Conservation (phyloP, 2,113 vertebrate genomes). For the Silurus glanis region DNA sequence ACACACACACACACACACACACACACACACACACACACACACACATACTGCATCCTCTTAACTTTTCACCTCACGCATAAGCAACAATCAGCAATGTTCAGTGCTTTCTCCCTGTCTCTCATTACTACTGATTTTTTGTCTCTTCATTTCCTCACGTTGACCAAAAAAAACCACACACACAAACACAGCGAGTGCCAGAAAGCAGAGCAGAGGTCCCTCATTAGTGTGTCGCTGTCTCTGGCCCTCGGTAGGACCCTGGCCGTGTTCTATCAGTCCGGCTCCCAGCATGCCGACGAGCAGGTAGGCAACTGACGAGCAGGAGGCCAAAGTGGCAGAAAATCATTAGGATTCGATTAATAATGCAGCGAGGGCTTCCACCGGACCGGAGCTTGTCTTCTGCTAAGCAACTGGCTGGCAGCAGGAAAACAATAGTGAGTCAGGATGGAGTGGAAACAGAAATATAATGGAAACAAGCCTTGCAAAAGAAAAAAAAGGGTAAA, state of each 20-base stretch:
- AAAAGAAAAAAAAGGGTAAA: not conserved
- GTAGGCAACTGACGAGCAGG: conserved; percentile 55
- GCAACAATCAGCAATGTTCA: conserved; percentile 24
- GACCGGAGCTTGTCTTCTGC: conserved; percentile 40
- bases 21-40: conserved; percentile 10
- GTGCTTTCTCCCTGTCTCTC: not conserved
- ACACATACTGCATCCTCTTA: not conserved
- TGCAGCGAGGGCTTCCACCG: conserved; percentile 55
- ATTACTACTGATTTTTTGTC: conserved; percentile 30
- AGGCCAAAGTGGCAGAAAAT: conserved; percentile 60
- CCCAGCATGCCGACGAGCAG: conserved; percentile 47
- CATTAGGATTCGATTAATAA: conserved; percentile 63
- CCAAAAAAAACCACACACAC: not conserved
- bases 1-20: conserved; percentile 26
- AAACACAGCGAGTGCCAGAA: conserved; percentile 16
- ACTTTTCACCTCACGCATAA: conserved; percentile 38
- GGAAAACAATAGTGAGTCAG: not conserved
- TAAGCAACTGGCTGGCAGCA: conserved; percentile 22
- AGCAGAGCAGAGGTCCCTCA: conserved; percentile 36
- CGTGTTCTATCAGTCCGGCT: conserved; percentile 45
- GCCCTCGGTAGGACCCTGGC: conserved; percentile 43
- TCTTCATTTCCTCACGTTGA: not conserved
- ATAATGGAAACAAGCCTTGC: not conserved
- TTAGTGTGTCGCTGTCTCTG: conserved; percentile 41
- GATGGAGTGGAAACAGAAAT: not conserved